A percentile compares a stretch with the other conserved stretches of the same genome.
Conservation (phyloP, 1,140 invertebrate genomes). For the Scaptomyza montana region DNA sequence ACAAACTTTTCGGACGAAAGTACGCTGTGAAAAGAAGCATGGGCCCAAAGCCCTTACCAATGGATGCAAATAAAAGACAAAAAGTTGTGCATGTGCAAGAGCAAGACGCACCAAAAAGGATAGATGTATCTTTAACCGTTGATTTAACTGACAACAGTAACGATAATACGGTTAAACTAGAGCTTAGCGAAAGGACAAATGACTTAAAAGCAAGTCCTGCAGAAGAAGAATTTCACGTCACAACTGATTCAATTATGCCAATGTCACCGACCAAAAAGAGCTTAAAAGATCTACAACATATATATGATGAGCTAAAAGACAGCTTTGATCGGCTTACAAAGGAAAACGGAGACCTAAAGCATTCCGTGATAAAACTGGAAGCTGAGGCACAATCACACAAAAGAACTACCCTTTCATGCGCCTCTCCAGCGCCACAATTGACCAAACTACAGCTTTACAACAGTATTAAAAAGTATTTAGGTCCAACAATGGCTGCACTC, state of each 20-base stretch:
- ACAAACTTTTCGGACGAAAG: constrained; percentile 21
- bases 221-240: neutral
- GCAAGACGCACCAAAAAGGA: neutral
- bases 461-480: constrained; percentile 74
- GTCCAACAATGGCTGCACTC: constrained; percentile 67
- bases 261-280: neutral
- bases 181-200: neutral
- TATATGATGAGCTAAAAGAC: constrained; percentile 27
- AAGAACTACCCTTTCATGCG: neutral
- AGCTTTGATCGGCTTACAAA: constrained; percentile 25
- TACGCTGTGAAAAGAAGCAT: constrained; percentile 11
- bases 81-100: constrained; percentile 13
- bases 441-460: constrained; percentile 74
- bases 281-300: constrained; percentile 3
- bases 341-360: constrained; percentile 31
- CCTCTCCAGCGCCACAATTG: constrained; percentile 10
- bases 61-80: constrained; percentile 21
- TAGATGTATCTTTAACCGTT: neutral
- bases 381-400: neutral
- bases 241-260: neutral
- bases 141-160: neutral
- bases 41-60: constrained; percentile 2
- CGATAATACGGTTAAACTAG: neutral
- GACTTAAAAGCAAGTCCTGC: neutral
- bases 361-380: constrained; percentile 14